Percentiles rank a stretch among this genome's conserved stretches.
Evolutionary conservation across 1,140 invertebrate species (phyloP).

Genomic region (Trichomalopsis sarcophagae): DNA sequence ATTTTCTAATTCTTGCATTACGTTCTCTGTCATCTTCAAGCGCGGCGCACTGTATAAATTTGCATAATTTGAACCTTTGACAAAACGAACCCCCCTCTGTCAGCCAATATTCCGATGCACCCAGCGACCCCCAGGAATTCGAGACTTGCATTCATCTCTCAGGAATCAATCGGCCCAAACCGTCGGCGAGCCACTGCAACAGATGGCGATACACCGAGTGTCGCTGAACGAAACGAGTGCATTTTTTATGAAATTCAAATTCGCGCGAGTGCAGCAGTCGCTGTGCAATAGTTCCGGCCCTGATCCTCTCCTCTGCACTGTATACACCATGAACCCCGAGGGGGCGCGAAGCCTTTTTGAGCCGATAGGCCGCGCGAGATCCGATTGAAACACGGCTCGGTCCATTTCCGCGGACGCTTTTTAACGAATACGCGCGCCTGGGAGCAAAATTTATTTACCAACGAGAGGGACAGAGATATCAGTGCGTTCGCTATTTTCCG

Average conservation of each 20-base stretch:
- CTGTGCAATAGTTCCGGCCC: neutral
- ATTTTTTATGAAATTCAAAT: conserved; percentile 54
- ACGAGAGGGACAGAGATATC: conserved; percentile 5
- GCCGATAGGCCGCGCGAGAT: conserved; percentile 11
- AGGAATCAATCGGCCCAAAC: neutral
- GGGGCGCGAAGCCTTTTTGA: neutral
- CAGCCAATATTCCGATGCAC: neutral
- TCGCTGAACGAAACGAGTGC: conserved; percentile 10
- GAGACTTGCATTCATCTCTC: neutral
- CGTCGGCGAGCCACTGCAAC: neutral
- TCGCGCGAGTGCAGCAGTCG: neutral
- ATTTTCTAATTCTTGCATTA: no score
- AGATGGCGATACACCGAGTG: conserved; percentile 39
- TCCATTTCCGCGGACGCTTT: conserved; percentile 38
- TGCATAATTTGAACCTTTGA: neutral
- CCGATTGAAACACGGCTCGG: conserved; percentile 42
- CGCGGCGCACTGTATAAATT: neutral
- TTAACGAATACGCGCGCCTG: conserved; percentile 22
- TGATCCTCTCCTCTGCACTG: neutral
- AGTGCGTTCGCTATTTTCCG: conserved; percentile 22
- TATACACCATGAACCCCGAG: neutral
- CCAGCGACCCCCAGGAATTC: neutral
- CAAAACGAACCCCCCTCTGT: neutral
- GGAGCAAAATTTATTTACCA: conserved; percentile 39
- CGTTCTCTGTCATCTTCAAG: neutral